A percentile compares a stretch with the other conserved stretches of the same genome.
Evolutionary conservation across 23 tunicate species (phyloP).

Genomic region (Styela clava): DNA sequence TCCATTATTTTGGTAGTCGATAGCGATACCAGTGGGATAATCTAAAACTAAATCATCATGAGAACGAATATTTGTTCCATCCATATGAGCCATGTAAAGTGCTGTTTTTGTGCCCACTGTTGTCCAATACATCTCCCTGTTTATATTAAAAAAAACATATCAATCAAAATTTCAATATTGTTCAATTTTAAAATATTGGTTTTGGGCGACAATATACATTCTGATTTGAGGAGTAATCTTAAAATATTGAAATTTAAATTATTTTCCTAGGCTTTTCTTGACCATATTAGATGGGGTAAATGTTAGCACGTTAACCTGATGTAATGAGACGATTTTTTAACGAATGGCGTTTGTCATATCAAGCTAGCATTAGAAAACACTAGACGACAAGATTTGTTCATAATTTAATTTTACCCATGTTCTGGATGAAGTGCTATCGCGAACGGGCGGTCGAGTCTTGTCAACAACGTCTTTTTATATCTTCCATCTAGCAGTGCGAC

Average conservation of each 20-base stretch:
- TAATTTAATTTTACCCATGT: constrained; percentile 47
- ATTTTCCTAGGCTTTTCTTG: too few relatives aligned
- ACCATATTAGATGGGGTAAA: too few relatives aligned
- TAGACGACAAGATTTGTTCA: too few relatives aligned
- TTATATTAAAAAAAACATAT: not conserved
- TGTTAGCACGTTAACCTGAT: too few relatives aligned
- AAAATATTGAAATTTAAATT: not conserved
- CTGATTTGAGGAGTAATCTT: not conserved
- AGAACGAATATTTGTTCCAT: constrained; percentile 32
- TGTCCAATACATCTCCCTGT: constrained; percentile 71
- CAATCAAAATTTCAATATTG: not conserved
- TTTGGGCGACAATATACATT: too few relatives aligned
- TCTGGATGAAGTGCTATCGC: constrained; percentile 72
- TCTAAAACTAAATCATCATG: constrained; percentile 36
- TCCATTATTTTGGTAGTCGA: constrained; percentile 61
- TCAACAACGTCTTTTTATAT: constrained; percentile 42
- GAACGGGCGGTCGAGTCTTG: constrained; percentile 42
- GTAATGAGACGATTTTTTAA: too few relatives aligned
- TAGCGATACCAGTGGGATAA: constrained; percentile 61
- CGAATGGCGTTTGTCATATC: too few relatives aligned
- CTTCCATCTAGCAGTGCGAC: constrained; percentile 66
- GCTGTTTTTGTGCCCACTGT: constrained; percentile 48
- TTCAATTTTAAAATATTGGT: too few relatives aligned
- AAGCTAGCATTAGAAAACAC: too few relatives aligned
- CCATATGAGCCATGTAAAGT: constrained; percentile 69